Conservation (phyloP, 2,888 invertebrate genomes). For the Eledona agricola region DNA sequence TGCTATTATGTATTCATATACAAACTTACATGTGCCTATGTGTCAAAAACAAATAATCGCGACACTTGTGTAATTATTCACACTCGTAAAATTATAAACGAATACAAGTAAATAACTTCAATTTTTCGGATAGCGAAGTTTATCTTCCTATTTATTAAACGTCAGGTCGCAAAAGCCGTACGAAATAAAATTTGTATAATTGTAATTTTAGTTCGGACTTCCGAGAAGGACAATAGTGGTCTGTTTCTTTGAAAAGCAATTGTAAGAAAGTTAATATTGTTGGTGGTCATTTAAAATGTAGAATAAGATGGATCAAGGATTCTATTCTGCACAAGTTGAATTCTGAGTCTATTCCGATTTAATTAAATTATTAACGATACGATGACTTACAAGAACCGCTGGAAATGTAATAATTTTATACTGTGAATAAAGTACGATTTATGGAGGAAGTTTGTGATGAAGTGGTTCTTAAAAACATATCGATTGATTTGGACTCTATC, state of each 20-base stretch:
- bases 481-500: too few species aligned
- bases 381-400: slow-evolving; percentile 8
- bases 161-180: too few species aligned
- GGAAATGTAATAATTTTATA: slow-evolving; percentile 20
- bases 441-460: too few species aligned
- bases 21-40: slow-evolving; percentile 22
- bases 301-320: slow-evolving; percentile 13
- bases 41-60: slow-evolving; percentile 16
- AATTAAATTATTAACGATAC: slow-evolving; percentile 20
- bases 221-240: too few species aligned
- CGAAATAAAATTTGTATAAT: too few species aligned
- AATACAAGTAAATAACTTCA: too few species aligned
- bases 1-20: too few species aligned
- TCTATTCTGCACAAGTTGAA: slow-evolving; percentile 1
- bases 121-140: too few species aligned
- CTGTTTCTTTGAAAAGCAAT: slow-evolving; percentile 5
- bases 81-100: slow-evolving; percentile 3
- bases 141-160: too few species aligned
- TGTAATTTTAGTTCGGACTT: too few species aligned
- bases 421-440: too few species aligned
- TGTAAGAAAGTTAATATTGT: background rate
- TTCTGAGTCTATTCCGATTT: slow-evolving; percentile 5
- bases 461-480: too few species aligned
- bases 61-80: slow-evolving; percentile 13
- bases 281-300: slow-evolving; percentile 18